Conservation (phyloP, 30 jellyfish, hydroid and myxozoan species). For the Hydra vulgaris region DNA sequence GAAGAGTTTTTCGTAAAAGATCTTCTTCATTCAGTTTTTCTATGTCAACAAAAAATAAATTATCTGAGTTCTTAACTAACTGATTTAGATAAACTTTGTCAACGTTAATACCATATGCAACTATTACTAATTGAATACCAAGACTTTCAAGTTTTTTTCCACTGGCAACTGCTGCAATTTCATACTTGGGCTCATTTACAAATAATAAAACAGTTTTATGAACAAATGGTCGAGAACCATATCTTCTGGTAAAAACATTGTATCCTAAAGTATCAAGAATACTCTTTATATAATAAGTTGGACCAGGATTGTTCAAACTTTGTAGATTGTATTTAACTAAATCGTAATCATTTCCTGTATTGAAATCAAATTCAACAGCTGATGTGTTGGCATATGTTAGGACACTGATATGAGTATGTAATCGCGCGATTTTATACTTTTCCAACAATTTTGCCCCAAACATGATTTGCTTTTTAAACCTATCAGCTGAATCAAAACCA, state of each 20-base stretch:
- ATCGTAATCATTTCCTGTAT: neutral
- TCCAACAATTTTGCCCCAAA: neutral
- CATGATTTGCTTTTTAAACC: neutral
- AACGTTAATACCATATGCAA: neutral
- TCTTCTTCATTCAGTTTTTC: neutral
- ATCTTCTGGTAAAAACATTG: neutral
- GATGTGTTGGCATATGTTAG: slow-evolving; percentile 6
- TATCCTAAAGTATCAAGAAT: neutral
- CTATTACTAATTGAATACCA: slow-evolving; percentile 8
- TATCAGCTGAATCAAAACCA: neutral
- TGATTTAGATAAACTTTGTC: slow-evolving; percentile 1
- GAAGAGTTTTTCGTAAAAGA: neutral
- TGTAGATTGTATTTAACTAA: neutral
- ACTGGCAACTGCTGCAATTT: neutral
- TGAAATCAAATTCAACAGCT: slow-evolving; percentile 10
- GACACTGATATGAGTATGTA: slow-evolving; percentile 4
- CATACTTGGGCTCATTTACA: neutral
- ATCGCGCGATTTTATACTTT: neutral
- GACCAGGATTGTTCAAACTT: neutral
- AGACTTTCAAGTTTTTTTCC: neutral
- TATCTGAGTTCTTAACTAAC: neutral
- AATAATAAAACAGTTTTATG: slow-evolving; percentile 17
- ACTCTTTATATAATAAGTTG: neutral
- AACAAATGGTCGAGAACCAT: slow-evolving; percentile 3
- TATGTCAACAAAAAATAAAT: neutral